Conservation (phyloP, 2,113 vertebrate genomes). For the Leuciscus idus region DNA sequence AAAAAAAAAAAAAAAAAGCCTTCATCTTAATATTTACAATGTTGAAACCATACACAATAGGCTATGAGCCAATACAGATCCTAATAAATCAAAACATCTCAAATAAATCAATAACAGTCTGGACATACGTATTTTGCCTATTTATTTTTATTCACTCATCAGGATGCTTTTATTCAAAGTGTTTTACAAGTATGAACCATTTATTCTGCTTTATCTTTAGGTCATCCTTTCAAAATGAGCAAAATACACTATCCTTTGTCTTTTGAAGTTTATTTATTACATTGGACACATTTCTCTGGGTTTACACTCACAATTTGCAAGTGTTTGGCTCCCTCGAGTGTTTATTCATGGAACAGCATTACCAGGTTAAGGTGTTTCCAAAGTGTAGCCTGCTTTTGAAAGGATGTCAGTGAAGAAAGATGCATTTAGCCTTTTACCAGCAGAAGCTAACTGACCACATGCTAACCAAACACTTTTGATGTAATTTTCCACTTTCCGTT, state of each 20-base stretch:
- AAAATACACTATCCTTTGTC: not conserved
- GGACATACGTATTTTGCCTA: not conserved
- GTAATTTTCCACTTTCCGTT: no score
- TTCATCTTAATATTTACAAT: not conserved
- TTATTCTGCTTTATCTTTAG: not conserved
- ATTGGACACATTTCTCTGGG: not conserved
- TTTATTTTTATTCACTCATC: not conserved
- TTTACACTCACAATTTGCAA: not conserved
- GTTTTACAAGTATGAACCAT: not conserved
- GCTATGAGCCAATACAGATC: not conserved
- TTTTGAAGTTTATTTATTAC: not conserved
- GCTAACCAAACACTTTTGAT: not conserved
- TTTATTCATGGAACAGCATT: not conserved
- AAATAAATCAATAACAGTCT: not conserved
- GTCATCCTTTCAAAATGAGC: not conserved
- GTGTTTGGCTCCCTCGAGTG: conserved; percentile 2
- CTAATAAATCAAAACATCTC: not conserved
- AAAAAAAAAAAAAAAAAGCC: not conserved
- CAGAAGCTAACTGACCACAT: not conserved
- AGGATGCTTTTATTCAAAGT: no score
- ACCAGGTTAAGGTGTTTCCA: no score
- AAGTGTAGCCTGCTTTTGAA: not conserved
- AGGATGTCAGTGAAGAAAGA: not conserved
- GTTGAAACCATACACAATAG: not conserved
- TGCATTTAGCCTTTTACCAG: not conserved